Base-by-base conservation (phyloP, 2,888 invertebrate genomes). In the Catocala nupta region DNA sequence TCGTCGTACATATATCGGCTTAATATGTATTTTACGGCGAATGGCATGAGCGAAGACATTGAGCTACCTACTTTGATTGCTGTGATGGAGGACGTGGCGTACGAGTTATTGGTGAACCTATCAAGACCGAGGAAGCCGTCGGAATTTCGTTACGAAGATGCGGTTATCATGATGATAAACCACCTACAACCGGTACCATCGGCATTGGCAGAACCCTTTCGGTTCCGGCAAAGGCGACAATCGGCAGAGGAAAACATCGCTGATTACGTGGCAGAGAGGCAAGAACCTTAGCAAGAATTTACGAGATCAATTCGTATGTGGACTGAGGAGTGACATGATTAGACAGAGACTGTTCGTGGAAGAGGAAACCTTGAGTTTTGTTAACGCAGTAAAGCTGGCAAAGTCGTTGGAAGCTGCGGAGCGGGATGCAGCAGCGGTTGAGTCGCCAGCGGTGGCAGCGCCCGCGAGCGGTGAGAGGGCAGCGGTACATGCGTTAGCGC, bases 121-220 rank as follows among this genome's bases (percentile, higher is more conserved):
- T 43, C 43, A 10, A 43, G 43, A 10, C 43, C 43, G 4, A 43
- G 10, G 43, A 43, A 43, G 10, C 43, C 43, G 5, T 8, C 7
- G 43, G 43, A 43, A 11, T 10, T 43, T 8, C 8, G 43, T 43
- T 43, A 43, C 43, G 10, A 10, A 9, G 43, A 43, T 8, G 43
- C 10, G 43, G 43, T 43, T 10, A 4, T 7, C 5, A 10, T 10
- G 4, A 8, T 43, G 43, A 9, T 4, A 43, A 43, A 43, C 10
- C 43, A 43, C 11, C 43, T 43, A 7, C 43, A 43, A 10, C 43
- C 43, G 43, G 43, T 43, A 7, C 43, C 43, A 43, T 59, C 61
- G 1, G 13, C 55, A 8, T 9, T 68, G 49, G 68, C 68, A 12
- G 68, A 68, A 10, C n/a, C 63, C 1, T 68, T 53, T 13, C n/a